Evolutionary conservation across 1,140 invertebrate genomes (phyloP).

Genomic region (Micrasema minimum): DNA sequence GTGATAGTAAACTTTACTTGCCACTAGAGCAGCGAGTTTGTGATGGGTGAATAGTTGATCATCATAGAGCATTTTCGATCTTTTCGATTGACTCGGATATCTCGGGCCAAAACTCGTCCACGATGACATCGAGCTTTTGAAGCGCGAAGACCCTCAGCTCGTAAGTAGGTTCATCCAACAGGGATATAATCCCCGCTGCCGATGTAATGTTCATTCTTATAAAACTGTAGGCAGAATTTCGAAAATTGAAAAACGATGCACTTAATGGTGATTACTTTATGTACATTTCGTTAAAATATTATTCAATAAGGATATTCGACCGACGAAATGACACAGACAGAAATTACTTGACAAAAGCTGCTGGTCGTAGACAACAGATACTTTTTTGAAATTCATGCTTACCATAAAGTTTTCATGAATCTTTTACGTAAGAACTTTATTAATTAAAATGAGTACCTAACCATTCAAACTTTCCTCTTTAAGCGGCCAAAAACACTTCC

Average conservation of each 20-base stretch:
- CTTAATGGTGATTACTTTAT: neutral
- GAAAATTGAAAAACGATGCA: neutral
- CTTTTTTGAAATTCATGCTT: slow-evolving; percentile 38
- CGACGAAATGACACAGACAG: slow-evolving; percentile 17
- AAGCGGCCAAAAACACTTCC: no score
- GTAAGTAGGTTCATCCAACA: slow-evolving; percentile 92
- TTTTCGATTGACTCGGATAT: slow-evolving; percentile 98
- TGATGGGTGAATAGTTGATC: slow-evolving; percentile 89
- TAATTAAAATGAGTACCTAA: no score
- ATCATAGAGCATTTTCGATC: slow-evolving; percentile 97
- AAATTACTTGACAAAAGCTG: slow-evolving; percentile 1
- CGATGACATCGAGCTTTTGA: slow-evolving; percentile 91
- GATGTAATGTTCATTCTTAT: slow-evolving; percentile 61
- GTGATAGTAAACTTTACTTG: slow-evolving; percentile 99
- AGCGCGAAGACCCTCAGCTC: slow-evolving; percentile 94
- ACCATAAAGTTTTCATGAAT: slow-evolving; percentile 2
- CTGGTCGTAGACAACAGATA: slow-evolving; percentile 18
- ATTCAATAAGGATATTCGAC: neutral
- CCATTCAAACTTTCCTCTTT: no score
- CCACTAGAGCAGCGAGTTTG: slow-evolving; percentile 94
- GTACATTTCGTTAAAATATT: slow-evolving; percentile 8
- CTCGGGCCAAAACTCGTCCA: slow-evolving; percentile 98
- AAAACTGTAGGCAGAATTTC: neutral
- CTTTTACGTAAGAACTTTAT: neutral
- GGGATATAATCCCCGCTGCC: slow-evolving; percentile 92